Percentiles rank a stretch among this genome's conserved stretches.
These are phyloP conservation scores for Nephrotoma guestfalica DNA, from an alignment of 2,888 invertebrate genomes.

Conservation along the genomic window DNA sequence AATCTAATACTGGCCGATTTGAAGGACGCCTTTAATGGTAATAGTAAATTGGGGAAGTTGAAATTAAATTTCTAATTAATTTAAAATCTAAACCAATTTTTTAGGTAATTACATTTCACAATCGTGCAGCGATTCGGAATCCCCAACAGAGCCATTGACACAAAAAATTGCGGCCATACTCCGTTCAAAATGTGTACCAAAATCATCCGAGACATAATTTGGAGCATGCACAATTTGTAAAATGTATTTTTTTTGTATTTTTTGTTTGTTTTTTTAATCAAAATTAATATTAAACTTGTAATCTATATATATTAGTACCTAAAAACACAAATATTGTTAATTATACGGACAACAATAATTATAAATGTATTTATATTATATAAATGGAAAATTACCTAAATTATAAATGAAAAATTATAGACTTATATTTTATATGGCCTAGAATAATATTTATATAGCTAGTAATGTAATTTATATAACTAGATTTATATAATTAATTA, in stretches of 20 bases:
- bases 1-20: neutral
- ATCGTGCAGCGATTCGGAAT: constrained; percentile 32
- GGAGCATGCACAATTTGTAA: neutral
- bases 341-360: neutral
- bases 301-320: neutral
- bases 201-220: neutral
- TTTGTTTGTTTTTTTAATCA: neutral
- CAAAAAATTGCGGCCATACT: constrained; percentile 31
- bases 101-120: constrained; percentile 27
- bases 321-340: neutral
- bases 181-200: constrained; percentile 28
- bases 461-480: neutral
- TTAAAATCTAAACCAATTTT: neutral
- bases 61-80: neutral
- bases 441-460: neutral
- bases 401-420: neutral
- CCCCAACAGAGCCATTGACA: constrained; percentile 30
- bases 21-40: constrained; percentile 5
- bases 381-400: neutral
- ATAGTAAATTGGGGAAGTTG: neutral
- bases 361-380: neutral
- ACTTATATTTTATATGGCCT: neutral
- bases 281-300: neutral
- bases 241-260: neutral
- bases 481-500: neutral